Conservation (phyloP, 2,888 invertebrate genomes). For the Ophioninae sp. region DNA sequence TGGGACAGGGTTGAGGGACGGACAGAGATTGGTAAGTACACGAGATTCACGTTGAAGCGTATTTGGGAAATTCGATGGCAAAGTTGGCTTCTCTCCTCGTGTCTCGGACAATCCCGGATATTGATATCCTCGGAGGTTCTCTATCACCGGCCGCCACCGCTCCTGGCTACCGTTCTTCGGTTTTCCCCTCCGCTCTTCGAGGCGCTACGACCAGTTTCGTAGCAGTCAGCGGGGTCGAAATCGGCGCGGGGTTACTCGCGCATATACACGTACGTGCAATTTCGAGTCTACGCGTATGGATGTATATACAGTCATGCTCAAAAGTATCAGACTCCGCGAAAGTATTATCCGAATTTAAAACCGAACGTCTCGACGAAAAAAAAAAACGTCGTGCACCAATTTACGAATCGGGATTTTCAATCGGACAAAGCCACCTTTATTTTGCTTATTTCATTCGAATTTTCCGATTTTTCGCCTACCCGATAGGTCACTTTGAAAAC, state of each 20-base stretch:
- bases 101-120: constrained; percentile 73
- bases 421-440: too few relatives aligned
- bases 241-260: background rate
- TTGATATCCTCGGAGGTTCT: constrained; percentile 73
- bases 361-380: too few relatives aligned
- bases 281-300: too few relatives aligned
- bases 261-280: too few relatives aligned
- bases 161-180: constrained; percentile 6
- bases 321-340: too few relatives aligned
- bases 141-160: constrained; percentile 67
- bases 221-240: background rate
- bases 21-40: constrained; percentile 20
- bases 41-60: constrained; percentile 63
- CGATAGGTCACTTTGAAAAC: too few relatives aligned
- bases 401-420: too few relatives aligned
- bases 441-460: too few relatives aligned
- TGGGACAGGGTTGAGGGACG: background rate
- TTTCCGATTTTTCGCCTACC: too few relatives aligned
- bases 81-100: constrained; percentile 67
- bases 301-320: too few relatives aligned
- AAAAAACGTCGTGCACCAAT: too few relatives aligned
- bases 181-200: constrained; percentile 19
- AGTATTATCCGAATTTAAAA: too few relatives aligned
- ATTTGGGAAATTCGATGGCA: constrained; percentile 72
- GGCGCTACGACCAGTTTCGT: background rate